Conservation (phyloP, 2,888 invertebrate species). For the Thelaira solivaga region DNA sequence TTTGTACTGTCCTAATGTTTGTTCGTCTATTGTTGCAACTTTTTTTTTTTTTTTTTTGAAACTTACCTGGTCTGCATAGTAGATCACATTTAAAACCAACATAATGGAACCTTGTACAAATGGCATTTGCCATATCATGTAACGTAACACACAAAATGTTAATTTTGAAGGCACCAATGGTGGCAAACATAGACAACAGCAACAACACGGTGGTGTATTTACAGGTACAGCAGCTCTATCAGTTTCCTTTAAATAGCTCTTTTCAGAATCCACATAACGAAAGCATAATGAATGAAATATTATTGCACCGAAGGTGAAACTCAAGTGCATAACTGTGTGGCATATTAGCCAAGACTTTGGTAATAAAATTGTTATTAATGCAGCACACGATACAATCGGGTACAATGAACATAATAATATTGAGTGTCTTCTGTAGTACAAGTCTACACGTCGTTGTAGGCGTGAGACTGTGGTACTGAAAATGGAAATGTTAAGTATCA, state of each 20-base stretch:
- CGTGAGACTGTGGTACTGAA: constrained; percentile 70
- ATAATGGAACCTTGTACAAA: constrained; percentile 73
- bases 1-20: background rate
- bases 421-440: constrained; percentile 66
- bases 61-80: constrained; percentile 68
- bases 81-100: constrained; percentile 73
- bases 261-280: constrained; percentile 74
- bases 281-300: constrained; percentile 73
- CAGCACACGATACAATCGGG: constrained; percentile 73
- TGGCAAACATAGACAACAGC: constrained; percentile 73
- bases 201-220: constrained; percentile 72
- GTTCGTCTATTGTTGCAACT: background rate
- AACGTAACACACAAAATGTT: constrained; percentile 70
- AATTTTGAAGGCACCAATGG: constrained; percentile 69
- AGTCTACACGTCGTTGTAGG: constrained; percentile 66
- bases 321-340: constrained; percentile 75
- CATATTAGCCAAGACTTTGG: constrained; percentile 74
- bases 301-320: constrained; percentile 73
- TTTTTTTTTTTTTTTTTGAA: background rate
- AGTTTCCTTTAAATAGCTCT: constrained; percentile 75
- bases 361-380: constrained; percentile 71
- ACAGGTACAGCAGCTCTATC: constrained; percentile 74
- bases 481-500: constrained; percentile 72
- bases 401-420: constrained; percentile 72
- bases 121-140: constrained; percentile 75